Conservation (phyloP, 2,797 vertebrate species). For the Sylvia borin region DNA sequence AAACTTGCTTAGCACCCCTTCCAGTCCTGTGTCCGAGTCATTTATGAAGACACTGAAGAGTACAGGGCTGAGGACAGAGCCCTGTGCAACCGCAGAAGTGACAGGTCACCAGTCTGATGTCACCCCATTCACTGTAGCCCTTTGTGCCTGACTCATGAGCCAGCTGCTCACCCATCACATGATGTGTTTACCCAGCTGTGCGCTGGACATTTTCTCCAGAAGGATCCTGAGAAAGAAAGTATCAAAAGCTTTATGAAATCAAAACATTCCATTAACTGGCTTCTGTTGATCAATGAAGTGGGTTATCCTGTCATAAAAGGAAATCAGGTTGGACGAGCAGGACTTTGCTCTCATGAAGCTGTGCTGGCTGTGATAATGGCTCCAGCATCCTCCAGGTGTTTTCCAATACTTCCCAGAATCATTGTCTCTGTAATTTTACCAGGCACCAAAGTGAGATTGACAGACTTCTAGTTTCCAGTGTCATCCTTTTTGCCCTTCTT, state of each 20-base stretch:
- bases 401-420: background rate
- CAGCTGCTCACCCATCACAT: background rate
- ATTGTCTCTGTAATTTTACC: background rate
- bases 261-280: background rate
- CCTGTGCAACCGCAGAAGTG: background rate
- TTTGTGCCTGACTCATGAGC: accelerated
- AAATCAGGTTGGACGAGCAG: background rate
- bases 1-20: background rate
- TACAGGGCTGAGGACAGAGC: accelerated
- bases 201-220: background rate
- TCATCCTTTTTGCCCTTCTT: background rate
- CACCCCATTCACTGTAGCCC: background rate
- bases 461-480: background rate
- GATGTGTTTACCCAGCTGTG: background rate
- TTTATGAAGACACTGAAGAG: background rate
- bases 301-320: background rate
- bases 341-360: background rate
- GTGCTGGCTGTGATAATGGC: background rate
- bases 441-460: background rate
- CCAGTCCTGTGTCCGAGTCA: background rate
- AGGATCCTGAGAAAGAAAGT: background rate
- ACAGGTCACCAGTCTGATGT: background rate
- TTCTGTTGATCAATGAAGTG: background rate
- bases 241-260: background rate
- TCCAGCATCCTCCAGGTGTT: background rate